These are phyloP conservation scores for Cryptotermes secundus DNA, from an alignment of 1,140 invertebrate species.

Conservation along the genomic window DNA sequence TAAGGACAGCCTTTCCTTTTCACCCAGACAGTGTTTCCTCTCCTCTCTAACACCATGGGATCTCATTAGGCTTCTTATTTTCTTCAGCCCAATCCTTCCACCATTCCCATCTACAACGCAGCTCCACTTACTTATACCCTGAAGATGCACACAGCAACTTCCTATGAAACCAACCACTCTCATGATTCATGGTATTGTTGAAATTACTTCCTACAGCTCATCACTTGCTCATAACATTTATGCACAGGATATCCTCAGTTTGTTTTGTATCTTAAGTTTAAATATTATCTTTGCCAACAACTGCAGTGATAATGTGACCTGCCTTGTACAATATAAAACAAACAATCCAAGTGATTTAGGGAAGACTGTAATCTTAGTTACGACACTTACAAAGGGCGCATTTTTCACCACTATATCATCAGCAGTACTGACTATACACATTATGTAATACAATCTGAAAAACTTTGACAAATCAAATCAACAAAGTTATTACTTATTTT, in stretches of 20 bases:
- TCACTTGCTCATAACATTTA: neutral
- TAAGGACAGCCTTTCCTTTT: too few species aligned
- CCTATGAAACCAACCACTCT: neutral
- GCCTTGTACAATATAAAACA: neutral
- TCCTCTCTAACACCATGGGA: too few species aligned
- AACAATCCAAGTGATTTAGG: constrained; percentile 1
- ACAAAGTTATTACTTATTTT: neutral
- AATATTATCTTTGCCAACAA: neutral
- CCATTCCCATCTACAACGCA: too few species aligned
- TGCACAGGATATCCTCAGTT: neutral
- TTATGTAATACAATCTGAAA: neutral
- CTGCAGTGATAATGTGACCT: neutral
- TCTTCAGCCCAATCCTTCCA: too few species aligned
- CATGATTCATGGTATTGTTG: neutral
- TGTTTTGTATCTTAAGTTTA: neutral
- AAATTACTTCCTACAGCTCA: neutral
- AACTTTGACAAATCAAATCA: neutral
- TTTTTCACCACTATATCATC: neutral
- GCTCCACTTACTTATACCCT: too few species aligned
- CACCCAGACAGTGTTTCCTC: too few species aligned
- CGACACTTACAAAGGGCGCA: neutral
- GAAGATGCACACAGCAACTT: too few species aligned
- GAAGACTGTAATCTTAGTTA: constrained; percentile 5
- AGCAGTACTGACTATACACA: neutral
- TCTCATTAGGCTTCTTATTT: too few species aligned